phyloP scores from a whole-genome alignment of 2,888 invertebrate genomes.

The Camponotus fellah region DNA sequence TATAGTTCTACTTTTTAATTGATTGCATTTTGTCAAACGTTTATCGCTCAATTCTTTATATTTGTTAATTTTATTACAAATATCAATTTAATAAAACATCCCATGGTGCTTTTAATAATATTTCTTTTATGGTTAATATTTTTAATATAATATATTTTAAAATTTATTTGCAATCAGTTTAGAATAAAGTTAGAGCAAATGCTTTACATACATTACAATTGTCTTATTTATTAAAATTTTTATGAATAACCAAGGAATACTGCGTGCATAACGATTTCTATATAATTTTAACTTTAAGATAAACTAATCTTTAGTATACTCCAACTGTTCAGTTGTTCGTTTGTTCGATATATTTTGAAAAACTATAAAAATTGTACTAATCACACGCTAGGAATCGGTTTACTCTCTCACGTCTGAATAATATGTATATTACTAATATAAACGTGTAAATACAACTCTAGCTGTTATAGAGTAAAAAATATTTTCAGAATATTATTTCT shows the following conservation, averaged over 20 bases:
- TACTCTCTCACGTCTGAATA: slow-evolving; percentile 17
- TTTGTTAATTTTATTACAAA: slow-evolving; percentile 25
- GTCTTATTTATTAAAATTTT: slow-evolving; percentile 34
- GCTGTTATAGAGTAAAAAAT: slow-evolving; percentile 39
- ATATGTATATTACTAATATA: slow-evolving; percentile 15
- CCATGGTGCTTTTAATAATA: slow-evolving; percentile 18
- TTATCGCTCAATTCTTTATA: slow-evolving; percentile 18
- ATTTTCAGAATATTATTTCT: slow-evolving; percentile 38
- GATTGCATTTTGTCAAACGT: slow-evolving; percentile 1
- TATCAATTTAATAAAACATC: slow-evolving; percentile 28
- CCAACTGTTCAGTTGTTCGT: slow-evolving; percentile 33
- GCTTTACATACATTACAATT: slow-evolving; percentile 18
- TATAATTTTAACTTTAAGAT: slow-evolving; percentile 26
- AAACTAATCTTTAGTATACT: slow-evolving; percentile 35
- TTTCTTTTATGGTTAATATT: slow-evolving; percentile 22
- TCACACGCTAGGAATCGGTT: slow-evolving; percentile 27
- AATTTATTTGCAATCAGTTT: slow-evolving; percentile 39
- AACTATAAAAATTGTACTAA: slow-evolving; percentile 55
- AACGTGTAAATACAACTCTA: slow-evolving; percentile 42
- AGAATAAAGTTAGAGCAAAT: slow-evolving; percentile 36
- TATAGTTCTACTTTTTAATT: slow-evolving; percentile 20
- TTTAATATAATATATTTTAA: slow-evolving; percentile 16
- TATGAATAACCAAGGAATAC: slow-evolving; percentile 41
- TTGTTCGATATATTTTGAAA: slow-evolving; percentile 41
- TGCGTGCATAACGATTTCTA: slow-evolving; percentile 43